phyloP scores from a whole-genome alignment of 2,113 vertebrate species.

The Plectropomus leopardus region DNA sequence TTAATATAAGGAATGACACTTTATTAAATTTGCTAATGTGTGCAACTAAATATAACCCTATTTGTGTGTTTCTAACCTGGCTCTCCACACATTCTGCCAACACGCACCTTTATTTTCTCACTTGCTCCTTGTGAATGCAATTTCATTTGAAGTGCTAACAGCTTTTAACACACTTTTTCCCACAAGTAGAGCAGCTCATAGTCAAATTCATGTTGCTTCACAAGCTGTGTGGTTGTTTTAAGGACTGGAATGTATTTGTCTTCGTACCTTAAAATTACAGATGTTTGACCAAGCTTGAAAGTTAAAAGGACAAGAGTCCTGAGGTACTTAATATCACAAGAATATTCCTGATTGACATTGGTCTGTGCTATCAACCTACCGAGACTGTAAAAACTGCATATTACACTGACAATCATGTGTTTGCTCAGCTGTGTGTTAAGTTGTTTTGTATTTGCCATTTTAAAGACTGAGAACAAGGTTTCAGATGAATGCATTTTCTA shows the following conservation, averaged over 20 bases:
- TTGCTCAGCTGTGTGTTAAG: constrained; percentile 9
- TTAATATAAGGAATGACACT: too few species aligned
- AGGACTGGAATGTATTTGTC: neutral
- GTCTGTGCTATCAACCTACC: neutral
- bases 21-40: too few species aligned
- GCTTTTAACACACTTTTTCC: neutral
- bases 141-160: neutral
- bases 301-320: constrained; percentile 17
- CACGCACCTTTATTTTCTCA: too few species aligned
- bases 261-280: neutral
- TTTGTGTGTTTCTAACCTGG: too few species aligned
- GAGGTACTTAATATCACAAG: neutral
- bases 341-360: constrained; percentile 6
- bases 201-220: too few species aligned
- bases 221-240: neutral
- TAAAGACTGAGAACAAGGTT: constrained; percentile 19
- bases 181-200: neutral
- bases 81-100: too few species aligned
- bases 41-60: too few species aligned
- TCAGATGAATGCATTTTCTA: constrained; percentile 28
- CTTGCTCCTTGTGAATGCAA: neutral
- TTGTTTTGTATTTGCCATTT: constrained; percentile 28
- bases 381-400: constrained; percentile 14
- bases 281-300: constrained; percentile 24
- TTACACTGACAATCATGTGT: constrained; percentile 24